Evolutionary conservation across 2,113 vertebrate species (phyloP), one percentile per base, ranked within the genome.

Genomic region (Serilophus lunatus): DNA sequence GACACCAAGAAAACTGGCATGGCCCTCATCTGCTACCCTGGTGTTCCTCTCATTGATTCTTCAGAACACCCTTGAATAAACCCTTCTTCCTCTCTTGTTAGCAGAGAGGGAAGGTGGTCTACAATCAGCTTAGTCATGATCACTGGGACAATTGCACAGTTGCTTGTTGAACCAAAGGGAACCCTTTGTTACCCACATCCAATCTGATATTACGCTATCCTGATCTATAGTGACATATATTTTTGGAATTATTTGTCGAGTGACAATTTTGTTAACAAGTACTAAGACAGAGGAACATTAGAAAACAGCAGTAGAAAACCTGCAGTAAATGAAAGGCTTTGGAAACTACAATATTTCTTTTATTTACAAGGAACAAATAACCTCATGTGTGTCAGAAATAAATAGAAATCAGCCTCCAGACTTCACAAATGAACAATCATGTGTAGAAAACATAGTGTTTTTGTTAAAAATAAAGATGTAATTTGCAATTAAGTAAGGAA

Each of bases 391-490:
- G 49, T 78, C 36, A 78, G 80, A 47, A 92, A 83, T 75, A 95
- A 93, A 75, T 50, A 82, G 64, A 92, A 93, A 90, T 86, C 85
- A 90, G 71, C 68, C 90, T 90, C 47, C 56, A 81, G 88, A 64
- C 61, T 78, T 92, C 61, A 60, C 36, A 94, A 86, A 71, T 29
- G 31, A 92, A 78, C 51, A 86, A 76, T 61, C 61, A 22, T 17
- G 16, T 31, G 26, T 33, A 84, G 64, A 93, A 96, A 86, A 93
- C 28, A 49, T 4, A 26, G 44, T 1, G 1, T 2, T 88, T 90
- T 71, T 40, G 64, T 84, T 71, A 79, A 87, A 95, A 80, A 77
- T 47, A 83, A 84, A 89, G 78, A 82, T 20, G 50, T 8, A 80
- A 88, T 85, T 93, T 92, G 40, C 77, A 95, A 75, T 92, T 88